Evolutionary conservation across 92 coral and sea anemone genomes (phyloP), one percentile per base, ranked within the genome.

Genomic region (Pocillopora meandrina): DNA sequence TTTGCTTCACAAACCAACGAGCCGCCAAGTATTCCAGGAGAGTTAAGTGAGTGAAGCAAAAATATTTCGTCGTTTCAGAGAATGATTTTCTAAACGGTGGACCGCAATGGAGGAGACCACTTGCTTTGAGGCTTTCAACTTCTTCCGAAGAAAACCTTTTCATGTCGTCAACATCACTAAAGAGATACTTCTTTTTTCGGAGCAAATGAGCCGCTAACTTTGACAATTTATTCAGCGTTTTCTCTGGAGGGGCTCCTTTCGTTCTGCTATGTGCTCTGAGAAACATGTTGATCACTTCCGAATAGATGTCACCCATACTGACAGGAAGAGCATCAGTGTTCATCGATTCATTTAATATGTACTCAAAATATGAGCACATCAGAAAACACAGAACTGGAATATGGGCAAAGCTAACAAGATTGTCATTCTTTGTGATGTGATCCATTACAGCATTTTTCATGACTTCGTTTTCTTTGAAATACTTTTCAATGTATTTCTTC

Each of bases 91-190:
- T 64, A 60, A 80, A 74, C 7, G 67, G 63, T 1, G 90, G 90
- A n/a, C 90, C 72, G 75, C 86, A 87, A 31, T 87, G 76, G 12
- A 87, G 86, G 66, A 87, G 86, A 56, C 90, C 90, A 52, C 90
- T 74, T 57, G 75, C 75, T 81, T 63, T 80, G 10, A 87, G 79
- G 56, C 52, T 73, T 65, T 73, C 77, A 23, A 63, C 18, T 72
- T 79, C 84, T 12, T 57, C 13, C 2, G 73, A 71, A 23, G 64
- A 55, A 26, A 79, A 61, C 20, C 21, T 72, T 63, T 64, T 56
- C 89, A 86, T 86, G n/a, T 79, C 85, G 31, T 80, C 81, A 11
- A 47, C 57, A 33, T n/a, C 56, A 65, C 31, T 26, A 1, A 86
- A 86, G 56, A 71, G 57, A 36, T 79, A 71, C 69, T 12, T 80